phyloP scores from a whole-genome alignment of 2,113 vertebrate species.

The Laticauda laticaudata region DNA sequence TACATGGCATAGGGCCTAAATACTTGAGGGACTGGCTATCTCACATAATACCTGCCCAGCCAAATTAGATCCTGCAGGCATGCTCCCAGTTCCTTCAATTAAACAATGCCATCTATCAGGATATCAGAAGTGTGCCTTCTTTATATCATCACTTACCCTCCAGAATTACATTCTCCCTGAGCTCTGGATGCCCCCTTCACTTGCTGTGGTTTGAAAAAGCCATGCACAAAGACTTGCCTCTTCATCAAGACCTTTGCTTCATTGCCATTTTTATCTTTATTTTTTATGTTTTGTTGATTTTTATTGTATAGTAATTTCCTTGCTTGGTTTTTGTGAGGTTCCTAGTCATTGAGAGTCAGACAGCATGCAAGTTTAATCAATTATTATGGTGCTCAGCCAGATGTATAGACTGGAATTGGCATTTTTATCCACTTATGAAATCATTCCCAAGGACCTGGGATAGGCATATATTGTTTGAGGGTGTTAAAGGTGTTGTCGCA shows the following conservation, averaged over 20 bases:
- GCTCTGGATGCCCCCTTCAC: not conserved
- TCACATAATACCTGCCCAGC: not conserved
- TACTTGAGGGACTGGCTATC: not conserved
- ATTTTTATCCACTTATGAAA: not conserved
- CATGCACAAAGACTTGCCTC: not conserved
- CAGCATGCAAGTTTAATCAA: not conserved
- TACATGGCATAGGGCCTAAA: not conserved
- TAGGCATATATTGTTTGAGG: not conserved
- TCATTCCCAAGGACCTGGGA: not conserved
- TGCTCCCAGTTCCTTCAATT: not conserved
- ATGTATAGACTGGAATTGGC: not conserved
- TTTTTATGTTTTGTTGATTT: not conserved
- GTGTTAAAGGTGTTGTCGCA: not conserved
- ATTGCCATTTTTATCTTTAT: not conserved
- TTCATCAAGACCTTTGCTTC: not conserved
- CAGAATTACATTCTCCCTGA: not conserved
- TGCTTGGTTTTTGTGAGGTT: not conserved
- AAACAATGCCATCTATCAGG: not conserved
- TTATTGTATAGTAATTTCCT: not conserved
- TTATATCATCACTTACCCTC: not conserved
- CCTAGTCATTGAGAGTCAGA: not conserved
- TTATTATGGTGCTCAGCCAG: not conserved
- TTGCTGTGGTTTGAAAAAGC: not conserved
- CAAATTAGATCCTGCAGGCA: not conserved
- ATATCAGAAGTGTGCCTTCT: not conserved